Base-by-base conservation (phyloP, 1,140 invertebrate genomes). In the Drosophila quadrilineata region DNA sequence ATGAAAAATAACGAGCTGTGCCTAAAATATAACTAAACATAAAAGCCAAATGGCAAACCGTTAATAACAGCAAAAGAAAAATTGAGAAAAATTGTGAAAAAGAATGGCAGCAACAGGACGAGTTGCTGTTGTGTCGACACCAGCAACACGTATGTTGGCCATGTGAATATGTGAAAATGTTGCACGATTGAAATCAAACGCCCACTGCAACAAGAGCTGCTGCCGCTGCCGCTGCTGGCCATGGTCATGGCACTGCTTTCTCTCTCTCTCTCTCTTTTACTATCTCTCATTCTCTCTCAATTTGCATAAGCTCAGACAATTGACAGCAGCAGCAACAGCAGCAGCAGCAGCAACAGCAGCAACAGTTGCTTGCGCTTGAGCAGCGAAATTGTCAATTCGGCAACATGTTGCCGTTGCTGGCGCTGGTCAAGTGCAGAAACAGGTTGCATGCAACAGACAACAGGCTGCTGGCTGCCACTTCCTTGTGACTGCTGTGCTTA, bases 161-260 rank as follows among this genome's bases (percentile, higher is more conserved):
- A 41, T 33, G 60, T 46, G 73, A 46, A 66, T 84, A 85, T 84
- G 77, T 82, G 77, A 74, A 77, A 84, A 77, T 76, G 73, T 82
- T 75, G 29, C n/a, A 66, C 74, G 79, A 85, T 85, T 85, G 79
- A 85, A 86, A 85, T 85, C 79, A 85, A 85, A 85, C 79, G 79
- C 79, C 79, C 79, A 85, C 79, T 85, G 80, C 41, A 79, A 86
- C 65, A 77, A 21, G 36, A 68, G 58, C 41, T 38, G 17, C 3
- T 46, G 33, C 31, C 21, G 22, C 22, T 19, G 36, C 33, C 48
- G 22, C 19, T 24, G 21, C 38, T 57, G 53, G 52, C 53, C 62
- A 66, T 75, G 74, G 74, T 48, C 60, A 80, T 79, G 59, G 58
- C 9, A 17, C 29, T 43, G 12, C n/a, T n/a, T n/a, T 29, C 38